A percentile compares a stretch with the other conserved stretches of the same genome.
phyloP scores from a whole-genome alignment of 2,113 vertebrate genomes.

The Illadopsis cleaveri region DNA sequence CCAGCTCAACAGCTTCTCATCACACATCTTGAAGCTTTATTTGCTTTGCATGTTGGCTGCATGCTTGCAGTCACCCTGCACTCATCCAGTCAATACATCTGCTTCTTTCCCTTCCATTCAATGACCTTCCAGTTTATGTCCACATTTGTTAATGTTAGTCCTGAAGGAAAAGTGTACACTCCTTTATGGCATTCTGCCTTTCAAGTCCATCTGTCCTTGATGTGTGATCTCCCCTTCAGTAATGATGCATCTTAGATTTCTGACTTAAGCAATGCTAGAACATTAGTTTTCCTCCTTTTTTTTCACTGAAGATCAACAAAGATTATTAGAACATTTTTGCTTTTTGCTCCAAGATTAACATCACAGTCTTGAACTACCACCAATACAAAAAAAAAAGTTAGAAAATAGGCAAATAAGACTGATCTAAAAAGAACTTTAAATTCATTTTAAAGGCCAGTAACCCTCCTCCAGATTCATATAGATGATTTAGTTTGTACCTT shows the following conservation, averaged over 20 bases:
- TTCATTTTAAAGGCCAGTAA: neutral
- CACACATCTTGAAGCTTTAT: accelerated
- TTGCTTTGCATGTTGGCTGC: neutral
- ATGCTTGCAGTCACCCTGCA: neutral
- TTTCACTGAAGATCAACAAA: neutral
- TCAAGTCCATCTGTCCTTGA: neutral
- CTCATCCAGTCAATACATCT: accelerated
- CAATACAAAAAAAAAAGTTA: neutral
- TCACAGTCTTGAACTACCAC: neutral
- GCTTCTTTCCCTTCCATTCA: neutral
- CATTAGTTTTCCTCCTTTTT: neutral
- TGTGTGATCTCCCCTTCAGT: neutral
- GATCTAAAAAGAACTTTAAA: neutral
- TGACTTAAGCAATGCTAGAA: neutral
- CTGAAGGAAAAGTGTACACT: accelerated
- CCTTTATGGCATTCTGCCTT: neutral
- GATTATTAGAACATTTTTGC: neutral
- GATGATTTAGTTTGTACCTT: neutral
- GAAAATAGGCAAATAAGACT: neutral
- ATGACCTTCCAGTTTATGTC: neutral
- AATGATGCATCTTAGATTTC: neutral
- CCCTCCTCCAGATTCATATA: neutral
- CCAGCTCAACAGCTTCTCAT: neutral
- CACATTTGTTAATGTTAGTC: neutral
- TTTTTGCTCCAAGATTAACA: neutral